These are phyloP conservation scores for Cryptotermes secundus DNA, from an alignment of 1,140 invertebrate genomes.

Conservation along the genomic window DNA sequence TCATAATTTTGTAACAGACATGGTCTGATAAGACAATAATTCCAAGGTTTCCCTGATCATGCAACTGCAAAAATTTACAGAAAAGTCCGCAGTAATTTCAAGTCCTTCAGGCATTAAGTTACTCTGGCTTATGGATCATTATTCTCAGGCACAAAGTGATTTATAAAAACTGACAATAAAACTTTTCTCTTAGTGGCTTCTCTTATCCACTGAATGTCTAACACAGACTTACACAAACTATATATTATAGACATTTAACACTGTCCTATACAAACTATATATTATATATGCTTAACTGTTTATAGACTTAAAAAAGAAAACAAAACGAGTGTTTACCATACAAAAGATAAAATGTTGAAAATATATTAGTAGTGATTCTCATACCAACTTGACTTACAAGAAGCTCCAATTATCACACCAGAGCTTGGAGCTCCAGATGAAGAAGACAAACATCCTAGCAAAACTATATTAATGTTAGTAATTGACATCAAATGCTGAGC, in stretches of 20 bases:
- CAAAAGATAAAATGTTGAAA: not conserved
- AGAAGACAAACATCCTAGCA: not conserved
- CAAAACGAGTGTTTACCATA: not conserved
- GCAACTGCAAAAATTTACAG: not conserved
- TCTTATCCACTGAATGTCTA: not conserved
- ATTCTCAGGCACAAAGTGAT: not conserved
- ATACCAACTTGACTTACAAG: not conserved
- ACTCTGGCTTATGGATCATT: not conserved
- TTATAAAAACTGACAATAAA: not conserved
- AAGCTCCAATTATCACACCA: not conserved
- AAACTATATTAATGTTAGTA: not conserved
- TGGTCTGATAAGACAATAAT: not conserved
- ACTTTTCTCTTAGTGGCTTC: not conserved
- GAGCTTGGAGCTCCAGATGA: not conserved
- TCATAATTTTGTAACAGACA: not conserved
- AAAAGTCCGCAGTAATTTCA: not conserved
- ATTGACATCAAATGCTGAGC: not conserved
- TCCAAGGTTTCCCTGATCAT: not conserved
- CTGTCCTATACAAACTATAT: not conserved
- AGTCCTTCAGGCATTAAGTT: not conserved
- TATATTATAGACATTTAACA: too few species aligned
- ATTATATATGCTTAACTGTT: not conserved
- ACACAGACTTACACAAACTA: too few species aligned
- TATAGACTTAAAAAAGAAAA: not conserved
- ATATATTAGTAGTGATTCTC: slow-evolving; percentile 19